These are phyloP conservation scores for Nephrotoma appendiculata DNA, from an alignment of 2,888 invertebrate genomes.

Conservation along the genomic window DNA sequence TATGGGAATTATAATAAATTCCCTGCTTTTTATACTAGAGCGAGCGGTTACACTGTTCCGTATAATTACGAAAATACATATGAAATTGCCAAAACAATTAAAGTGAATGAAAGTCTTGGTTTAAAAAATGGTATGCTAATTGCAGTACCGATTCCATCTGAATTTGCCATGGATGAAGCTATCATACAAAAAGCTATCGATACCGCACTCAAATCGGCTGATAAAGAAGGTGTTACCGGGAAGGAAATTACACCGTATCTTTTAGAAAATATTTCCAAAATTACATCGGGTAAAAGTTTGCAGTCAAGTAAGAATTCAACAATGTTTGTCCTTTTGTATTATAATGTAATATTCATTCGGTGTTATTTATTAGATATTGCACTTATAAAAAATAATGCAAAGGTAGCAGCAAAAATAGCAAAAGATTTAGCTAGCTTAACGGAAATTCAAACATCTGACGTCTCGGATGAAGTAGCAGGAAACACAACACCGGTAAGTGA, in stretches of 20 bases:
- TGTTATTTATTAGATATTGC: slow-evolving; percentile 53
- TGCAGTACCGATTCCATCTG: slow-evolving; percentile 78
- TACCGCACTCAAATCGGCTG: slow-evolving; percentile 48
- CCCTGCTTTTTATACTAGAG: slow-evolving; percentile 83
- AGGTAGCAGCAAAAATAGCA: slow-evolving; percentile 67
- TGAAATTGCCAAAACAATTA: slow-evolving; percentile 62
- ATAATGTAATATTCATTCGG: slow-evolving; percentile 2
- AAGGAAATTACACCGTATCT: slow-evolving; percentile 90
- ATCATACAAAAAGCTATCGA: slow-evolving; percentile 55
- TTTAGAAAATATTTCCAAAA: slow-evolving; percentile 55
- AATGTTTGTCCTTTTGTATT: not conserved
- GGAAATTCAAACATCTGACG: not conserved
- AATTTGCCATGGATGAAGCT: slow-evolving; percentile 44
- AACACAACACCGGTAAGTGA: not conserved
- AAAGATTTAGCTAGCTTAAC: slow-evolving; percentile 19
- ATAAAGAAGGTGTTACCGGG: slow-evolving; percentile 47
- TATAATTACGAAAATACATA: slow-evolving; percentile 44
- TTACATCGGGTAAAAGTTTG: slow-evolving; percentile 74
- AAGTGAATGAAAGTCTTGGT: slow-evolving; percentile 36
- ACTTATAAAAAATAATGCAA: slow-evolving; percentile 86
- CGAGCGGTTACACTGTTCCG: slow-evolving; percentile 59
- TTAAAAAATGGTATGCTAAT: slow-evolving; percentile 64
- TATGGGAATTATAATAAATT: slow-evolving; percentile 57
- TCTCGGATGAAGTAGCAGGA: not conserved
- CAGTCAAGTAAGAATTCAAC: slow-evolving; percentile 49